These are phyloP conservation scores for Hippocampus zosterae DNA, from an alignment of 2,113 vertebrate species.

Conservation along the genomic window DNA sequence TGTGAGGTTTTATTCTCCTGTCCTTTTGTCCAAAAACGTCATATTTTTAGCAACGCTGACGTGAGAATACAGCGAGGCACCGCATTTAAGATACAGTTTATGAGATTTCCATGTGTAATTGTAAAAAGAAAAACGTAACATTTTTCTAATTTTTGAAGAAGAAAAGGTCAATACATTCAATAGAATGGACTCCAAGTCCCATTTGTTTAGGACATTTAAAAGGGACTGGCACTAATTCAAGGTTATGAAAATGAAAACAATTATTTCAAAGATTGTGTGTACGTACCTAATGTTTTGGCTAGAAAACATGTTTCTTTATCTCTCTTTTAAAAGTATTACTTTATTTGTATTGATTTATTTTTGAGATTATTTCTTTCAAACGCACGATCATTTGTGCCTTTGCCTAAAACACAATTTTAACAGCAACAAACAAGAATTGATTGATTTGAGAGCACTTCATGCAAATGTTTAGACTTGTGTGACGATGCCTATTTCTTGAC, in stretches of 20 bases:
- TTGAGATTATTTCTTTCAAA: background rate
- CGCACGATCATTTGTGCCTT: background rate
- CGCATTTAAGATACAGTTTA: background rate
- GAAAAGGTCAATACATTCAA: no score
- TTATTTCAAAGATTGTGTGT: no score
- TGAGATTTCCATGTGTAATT: background rate
- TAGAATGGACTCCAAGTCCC: no score
- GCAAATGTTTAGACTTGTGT: background rate
- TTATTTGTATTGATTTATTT: background rate
- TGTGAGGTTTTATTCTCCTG: conserved; percentile 25
- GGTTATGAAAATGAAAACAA: no score
- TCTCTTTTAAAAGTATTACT: background rate
- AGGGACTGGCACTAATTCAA: no score
- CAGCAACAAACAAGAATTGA: background rate
- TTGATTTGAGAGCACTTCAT: background rate
- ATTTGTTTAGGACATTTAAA: no score
- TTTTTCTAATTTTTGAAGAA: no score
- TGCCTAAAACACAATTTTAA: background rate
- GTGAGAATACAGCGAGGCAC: background rate
- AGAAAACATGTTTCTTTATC: no score
- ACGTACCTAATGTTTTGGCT: background rate
- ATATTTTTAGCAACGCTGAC: background rate
- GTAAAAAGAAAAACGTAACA: no score
- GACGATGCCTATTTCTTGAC: background rate
- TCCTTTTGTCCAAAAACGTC: conserved; percentile 22